Percentiles rank a stretch among this genome's conserved stretches.
These are phyloP conservation scores for Scaptodrosophila latifasciaeformis DNA, from an alignment of 2,888 invertebrate genomes.

Conservation along the genomic window DNA sequence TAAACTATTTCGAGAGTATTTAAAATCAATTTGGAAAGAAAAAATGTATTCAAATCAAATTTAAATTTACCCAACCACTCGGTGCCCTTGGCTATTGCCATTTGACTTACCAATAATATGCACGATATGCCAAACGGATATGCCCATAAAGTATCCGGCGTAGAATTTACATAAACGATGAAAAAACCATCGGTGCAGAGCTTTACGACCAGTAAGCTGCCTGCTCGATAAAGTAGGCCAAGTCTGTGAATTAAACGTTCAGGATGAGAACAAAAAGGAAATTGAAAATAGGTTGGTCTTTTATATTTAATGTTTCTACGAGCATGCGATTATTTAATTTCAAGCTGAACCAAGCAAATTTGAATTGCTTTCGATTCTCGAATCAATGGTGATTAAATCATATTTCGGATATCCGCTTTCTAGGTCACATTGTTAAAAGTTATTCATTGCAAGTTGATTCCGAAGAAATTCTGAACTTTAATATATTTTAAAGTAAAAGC, in stretches of 20 bases:
- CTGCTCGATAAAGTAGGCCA: conserved; percentile 79
- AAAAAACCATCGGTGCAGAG: conserved; percentile 79
- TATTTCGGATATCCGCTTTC: too few species aligned
- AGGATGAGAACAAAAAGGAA: conserved; percentile 14
- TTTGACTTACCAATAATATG: conserved; percentile 79
- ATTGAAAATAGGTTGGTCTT: not conserved
- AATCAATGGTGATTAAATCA: too few species aligned
- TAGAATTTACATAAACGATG: conserved; percentile 80
- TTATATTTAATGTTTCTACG: too few species aligned
- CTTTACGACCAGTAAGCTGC: conserved; percentile 78
- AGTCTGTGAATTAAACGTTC: conserved; percentile 74
- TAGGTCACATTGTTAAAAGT: too few species aligned
- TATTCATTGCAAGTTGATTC: too few species aligned
- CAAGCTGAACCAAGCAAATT: too few species aligned
- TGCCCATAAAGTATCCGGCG: conserved; percentile 78
- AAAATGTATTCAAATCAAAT: conserved; percentile 42
- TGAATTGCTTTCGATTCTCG: too few species aligned
- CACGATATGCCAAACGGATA: conserved; percentile 79
- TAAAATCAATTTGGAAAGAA: too few species aligned
- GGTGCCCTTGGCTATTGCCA: conserved; percentile 24
- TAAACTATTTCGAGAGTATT: too few species aligned
- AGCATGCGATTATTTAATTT: not conserved
- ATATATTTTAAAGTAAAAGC: too few species aligned
- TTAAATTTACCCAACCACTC: conserved; percentile 11
- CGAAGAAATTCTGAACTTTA: too few species aligned